Evolutionary conservation across 2,797 vertebrate species (phyloP), one percentile per base, ranked within the genome.

Genomic region (Silurus lanzhouensis): DNA sequence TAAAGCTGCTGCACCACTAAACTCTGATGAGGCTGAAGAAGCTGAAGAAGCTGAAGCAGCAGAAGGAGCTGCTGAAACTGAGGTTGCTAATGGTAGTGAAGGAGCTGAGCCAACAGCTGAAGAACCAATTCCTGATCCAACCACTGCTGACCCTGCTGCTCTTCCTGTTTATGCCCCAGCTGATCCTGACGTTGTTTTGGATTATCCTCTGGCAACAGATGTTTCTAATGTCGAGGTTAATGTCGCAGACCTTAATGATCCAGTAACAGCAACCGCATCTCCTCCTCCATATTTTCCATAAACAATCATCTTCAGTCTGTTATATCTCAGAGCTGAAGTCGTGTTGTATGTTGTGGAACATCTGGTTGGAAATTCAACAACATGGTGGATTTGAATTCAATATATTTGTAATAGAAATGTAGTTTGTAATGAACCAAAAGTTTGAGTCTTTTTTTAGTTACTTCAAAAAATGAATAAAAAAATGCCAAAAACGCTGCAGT

Each of bases 11-110:
- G 90, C 86, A 61, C 92, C 90, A 0, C 3, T 94, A 20, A 95
- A 94, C 90, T 95, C 95, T 70, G 94, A 95, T 5, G 95, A 95
- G 61, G 92, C 60, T 7, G 93, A 93, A 20, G 90, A 78, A 0
- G 92, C 88, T n/a, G 89, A 88, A 15, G 93, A 91, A 52, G 89
- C 89, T 0, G 91, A 91, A 20, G 94, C 89, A 20, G 91, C 55
- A 0, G 93, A 86, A 13, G 86, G 67, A 14, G 81, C 48, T 10
- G 81, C 70, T 20, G 91, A 67, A 25, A 87, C 84, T 6, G 92
- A 92, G 46, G 88, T 13, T 83, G 92, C 57, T 0, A 91, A 91
- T 22, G 94, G 90, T 20, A 91, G 55, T 0, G 93, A 86, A 17
- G 86, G 68, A n/a, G 82, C 64, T 0, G 81, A 81, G 22, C 55